Base-by-base conservation (phyloP, 2,113 vertebrate genomes). In the Stigmatopora argus region DNA sequence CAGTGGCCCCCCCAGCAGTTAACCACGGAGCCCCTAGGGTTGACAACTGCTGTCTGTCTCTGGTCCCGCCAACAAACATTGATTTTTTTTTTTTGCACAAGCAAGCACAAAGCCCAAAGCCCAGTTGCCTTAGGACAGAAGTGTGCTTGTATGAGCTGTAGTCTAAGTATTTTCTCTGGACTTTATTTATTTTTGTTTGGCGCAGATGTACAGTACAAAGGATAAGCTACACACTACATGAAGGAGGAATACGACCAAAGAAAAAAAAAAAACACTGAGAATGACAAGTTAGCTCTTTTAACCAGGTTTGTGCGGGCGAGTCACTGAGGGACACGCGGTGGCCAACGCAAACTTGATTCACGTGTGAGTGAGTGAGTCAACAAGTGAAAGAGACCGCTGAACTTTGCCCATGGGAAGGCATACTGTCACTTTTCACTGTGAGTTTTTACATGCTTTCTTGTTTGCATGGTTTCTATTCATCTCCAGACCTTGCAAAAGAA, bases 1-100 rank as follows among this genome's bases (percentile, higher is more conserved):
- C 55, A 95, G 93, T 1, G 94, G 95, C 26, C 94, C 95, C 15
- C 76, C 71, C 1, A 86, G 83, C 69, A 95, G 93, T 91, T 97
- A 96, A 91, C 90, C 78, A 84, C 78, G 34, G 64, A 62, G n/a
- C n/a, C 84, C 52, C n/a, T 67, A 71, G 66, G 31, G 75, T 64
- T 44, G 71, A 75, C 70, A 62, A 66, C 49, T 35, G 69, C 71
- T 19, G 71, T 62, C 66, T 63, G 64, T 67, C 19, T 75, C 70
- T 74, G 62, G 75, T 73, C 78, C 7, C 31, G 47, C 41, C 2
- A 41, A 68, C 69, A 74, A 73, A 21, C 70, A 86, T 56, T 31
- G 12, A 7, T 55, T 26, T 26, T 55, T 26, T 55, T 26, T 56
- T 53, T 62, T 83, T 81, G 85, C 83, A 86, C 68, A 66, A 86